Percentiles rank a stretch among this genome's conserved stretches.
Conservation (phyloP, 2,797 vertebrate genomes). For the Rhodeus uyekii region DNA sequence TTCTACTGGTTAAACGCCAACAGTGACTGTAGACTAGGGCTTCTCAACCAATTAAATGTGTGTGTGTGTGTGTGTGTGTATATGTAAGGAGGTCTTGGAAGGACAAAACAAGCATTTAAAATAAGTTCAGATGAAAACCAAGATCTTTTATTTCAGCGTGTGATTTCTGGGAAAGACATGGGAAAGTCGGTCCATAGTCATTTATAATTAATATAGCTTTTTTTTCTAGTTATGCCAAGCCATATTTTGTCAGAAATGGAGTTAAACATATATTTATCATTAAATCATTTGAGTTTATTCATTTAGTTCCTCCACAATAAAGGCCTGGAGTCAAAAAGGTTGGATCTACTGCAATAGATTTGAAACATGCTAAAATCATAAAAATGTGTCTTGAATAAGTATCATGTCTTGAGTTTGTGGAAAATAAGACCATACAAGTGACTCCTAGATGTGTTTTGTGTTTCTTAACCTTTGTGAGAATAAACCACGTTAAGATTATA, state of each 20-base stretch:
- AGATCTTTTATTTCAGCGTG: neutral
- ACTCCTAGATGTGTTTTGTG: neutral
- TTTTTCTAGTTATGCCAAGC: neutral
- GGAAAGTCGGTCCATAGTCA: too few relatives aligned
- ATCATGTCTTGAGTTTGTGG: neutral
- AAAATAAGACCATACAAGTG: neutral
- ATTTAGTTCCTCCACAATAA: too few relatives aligned
- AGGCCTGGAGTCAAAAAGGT: neutral
- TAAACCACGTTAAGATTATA: neutral
- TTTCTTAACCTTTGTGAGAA: neutral
- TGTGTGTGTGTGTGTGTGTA: neutral
- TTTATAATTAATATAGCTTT: neutral
- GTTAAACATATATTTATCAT: neutral
- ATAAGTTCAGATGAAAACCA: neutral
- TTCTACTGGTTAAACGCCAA: neutral
- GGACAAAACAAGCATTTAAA: neutral
- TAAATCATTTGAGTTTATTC: too few relatives aligned
- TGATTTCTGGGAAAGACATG: neutral
- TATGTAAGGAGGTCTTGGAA: neutral
- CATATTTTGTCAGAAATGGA: neutral
- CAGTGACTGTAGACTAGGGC: neutral
- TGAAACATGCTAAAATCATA: neutral
- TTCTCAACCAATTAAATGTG: neutral
- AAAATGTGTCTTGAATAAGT: neutral
- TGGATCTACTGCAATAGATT: neutral